Conservation (phyloP, 2,113 vertebrate genomes). For the Motacilla alba region DNA sequence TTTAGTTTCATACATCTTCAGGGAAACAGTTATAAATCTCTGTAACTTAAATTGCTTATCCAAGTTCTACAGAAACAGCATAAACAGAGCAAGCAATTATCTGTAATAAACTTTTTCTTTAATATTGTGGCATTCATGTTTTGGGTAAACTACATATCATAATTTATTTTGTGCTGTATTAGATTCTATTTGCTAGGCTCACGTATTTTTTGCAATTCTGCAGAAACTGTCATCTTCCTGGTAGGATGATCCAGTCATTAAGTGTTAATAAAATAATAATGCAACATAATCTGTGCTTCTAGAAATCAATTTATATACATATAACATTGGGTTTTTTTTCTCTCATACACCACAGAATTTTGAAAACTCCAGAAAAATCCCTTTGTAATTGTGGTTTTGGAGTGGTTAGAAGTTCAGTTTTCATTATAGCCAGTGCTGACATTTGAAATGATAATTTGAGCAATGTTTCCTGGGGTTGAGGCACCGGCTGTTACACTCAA, state of each 20-base stretch:
- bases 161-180: constrained; percentile 32
- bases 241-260: neutral
- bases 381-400: neutral
- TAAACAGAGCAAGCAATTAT: constrained; percentile 75
- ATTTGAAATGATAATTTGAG: constrained; percentile 2
- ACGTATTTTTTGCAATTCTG: neutral
- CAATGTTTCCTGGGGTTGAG: neutral
- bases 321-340: neutral
- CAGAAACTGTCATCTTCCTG: neutral
- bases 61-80: constrained; percentile 58
- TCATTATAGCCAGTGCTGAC: neutral
- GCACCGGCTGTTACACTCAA: neutral
- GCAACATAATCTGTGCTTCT: neutral
- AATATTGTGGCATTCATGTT: constrained; percentile 58
- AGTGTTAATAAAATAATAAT: neutral
- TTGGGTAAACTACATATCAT: constrained; percentile 29
- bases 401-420: neutral
- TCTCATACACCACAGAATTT: neutral
- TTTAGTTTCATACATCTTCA: constrained; percentile 75
- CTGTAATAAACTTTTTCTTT: constrained; percentile 77
- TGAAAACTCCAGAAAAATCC: neutral
- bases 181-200: neutral
- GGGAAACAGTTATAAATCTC: constrained; percentile 78
- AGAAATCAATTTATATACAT: neutral
- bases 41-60: constrained; percentile 73